These are phyloP conservation scores for Nysson spinosus DNA, from an alignment of 2,888 invertebrate species.

Conservation along the genomic window DNA sequence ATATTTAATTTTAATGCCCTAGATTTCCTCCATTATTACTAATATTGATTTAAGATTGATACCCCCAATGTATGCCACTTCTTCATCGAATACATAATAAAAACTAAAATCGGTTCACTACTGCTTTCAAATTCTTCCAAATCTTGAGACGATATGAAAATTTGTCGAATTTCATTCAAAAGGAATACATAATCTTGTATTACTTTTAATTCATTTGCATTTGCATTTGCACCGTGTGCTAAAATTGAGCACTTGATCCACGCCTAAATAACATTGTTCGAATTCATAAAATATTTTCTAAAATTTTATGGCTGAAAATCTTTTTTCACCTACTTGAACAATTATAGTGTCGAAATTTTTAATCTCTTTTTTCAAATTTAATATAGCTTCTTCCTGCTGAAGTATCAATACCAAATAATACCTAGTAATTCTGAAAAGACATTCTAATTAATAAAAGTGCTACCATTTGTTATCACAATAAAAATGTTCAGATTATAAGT, in stretches of 20 bases:
- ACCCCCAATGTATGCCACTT: conserved; percentile 62
- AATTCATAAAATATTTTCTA: neutral
- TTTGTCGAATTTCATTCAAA: conserved; percentile 62
- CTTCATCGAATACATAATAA: conserved; percentile 63
- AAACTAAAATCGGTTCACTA: conserved; percentile 64
- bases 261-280: conserved; percentile 51
- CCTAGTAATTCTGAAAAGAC: conserved; percentile 64
- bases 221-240: conserved; percentile 53
- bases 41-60: conserved; percentile 14
- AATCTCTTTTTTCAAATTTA: conserved; percentile 61
- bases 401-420: conserved; percentile 66
- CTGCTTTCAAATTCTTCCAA: conserved; percentile 62
- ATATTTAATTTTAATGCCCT: neutral
- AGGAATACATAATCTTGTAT: conserved; percentile 63
- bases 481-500: conserved; percentile 1
- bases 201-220: conserved; percentile 54
- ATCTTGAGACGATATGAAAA: conserved; percentile 60
- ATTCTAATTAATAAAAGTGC: conserved; percentile 2
- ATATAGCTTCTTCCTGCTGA: conserved; percentile 47
- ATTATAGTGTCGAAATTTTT: conserved; percentile 66
- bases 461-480: neutral
- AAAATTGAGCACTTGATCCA: conserved; percentile 73
- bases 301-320: conserved; percentile 2
- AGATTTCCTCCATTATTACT: too few species aligned
- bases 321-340: conserved; percentile 65